Percentiles rank a stretch among this genome's conserved stretches.
Conservation (phyloP, 1,140 invertebrate genomes). For the Laupala kohalensis region DNA sequence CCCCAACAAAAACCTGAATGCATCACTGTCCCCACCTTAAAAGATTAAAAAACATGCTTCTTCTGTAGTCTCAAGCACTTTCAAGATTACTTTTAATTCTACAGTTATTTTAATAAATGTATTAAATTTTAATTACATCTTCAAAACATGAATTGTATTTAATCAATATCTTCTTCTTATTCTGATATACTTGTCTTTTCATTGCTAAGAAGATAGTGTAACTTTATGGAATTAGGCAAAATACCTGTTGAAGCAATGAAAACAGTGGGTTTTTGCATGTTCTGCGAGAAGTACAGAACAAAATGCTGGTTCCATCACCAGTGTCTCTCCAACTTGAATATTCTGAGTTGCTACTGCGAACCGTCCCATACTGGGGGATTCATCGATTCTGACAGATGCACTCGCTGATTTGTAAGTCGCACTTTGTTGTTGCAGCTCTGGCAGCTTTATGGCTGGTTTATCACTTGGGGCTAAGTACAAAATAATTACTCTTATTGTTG, state of each 20-base stretch:
- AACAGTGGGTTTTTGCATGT: slow-evolving; percentile 54
- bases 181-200: too few relatives aligned
- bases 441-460: not conserved
- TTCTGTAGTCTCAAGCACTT: too few relatives aligned
- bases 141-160: too few relatives aligned
- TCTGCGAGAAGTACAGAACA: slow-evolving; percentile 58
- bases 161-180: too few relatives aligned
- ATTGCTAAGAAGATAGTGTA: too few relatives aligned
- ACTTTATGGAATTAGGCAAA: too few relatives aligned
- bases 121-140: too few relatives aligned
- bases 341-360: slow-evolving; percentile 48
- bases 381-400: slow-evolving; percentile 19
- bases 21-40: too few relatives aligned
- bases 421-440: not conserved
- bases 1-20: too few relatives aligned
- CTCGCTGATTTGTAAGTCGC: slow-evolving; percentile 4
- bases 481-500: not conserved
- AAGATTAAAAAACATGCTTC: too few relatives aligned
- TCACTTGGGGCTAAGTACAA: not conserved
- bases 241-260: slow-evolving; percentile 63
- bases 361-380: slow-evolving; percentile 32
- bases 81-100: too few relatives aligned
- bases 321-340: slow-evolving; percentile 48
- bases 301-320: slow-evolving; percentile 60
- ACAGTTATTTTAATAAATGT: too few relatives aligned